Evolutionary conservation across 1,140 invertebrate species (phyloP).

Genomic region (Neoseiulus cucumeris): DNA sequence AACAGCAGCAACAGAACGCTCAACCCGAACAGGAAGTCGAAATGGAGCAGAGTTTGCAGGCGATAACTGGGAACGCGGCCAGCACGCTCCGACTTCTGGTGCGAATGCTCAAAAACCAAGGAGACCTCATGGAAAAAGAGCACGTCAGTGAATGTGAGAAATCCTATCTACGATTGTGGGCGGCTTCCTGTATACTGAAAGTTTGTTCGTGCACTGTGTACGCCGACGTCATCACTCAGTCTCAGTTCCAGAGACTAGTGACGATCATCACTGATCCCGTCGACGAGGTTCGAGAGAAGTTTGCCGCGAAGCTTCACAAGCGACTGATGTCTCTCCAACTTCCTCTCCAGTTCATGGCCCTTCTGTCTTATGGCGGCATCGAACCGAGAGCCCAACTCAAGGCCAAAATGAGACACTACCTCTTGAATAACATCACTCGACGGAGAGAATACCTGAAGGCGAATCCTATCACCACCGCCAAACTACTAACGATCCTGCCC

Average conservation of each 20-base stretch:
- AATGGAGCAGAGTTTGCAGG: constrained; percentile 14
- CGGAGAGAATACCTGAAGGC: constrained; percentile 57
- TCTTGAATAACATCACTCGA: constrained; percentile 64
- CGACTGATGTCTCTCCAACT: constrained; percentile 43
- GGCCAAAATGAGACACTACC: constrained; percentile 45
- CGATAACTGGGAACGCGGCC: constrained; percentile 37
- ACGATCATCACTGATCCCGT: constrained; percentile 46
- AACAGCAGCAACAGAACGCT: not conserved
- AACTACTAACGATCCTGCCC: constrained; percentile 35
- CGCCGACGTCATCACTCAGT: constrained; percentile 73
- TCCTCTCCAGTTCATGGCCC: constrained; percentile 89
- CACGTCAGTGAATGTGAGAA: constrained; percentile 45
- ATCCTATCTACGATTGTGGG: constrained; percentile 69
- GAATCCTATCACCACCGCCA: constrained; percentile 17
- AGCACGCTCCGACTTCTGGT: constrained; percentile 82
- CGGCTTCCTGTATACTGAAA: constrained; percentile 85
- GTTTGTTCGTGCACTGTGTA: constrained; percentile 44
- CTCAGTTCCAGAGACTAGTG: constrained; percentile 83
- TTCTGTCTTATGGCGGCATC: constrained; percentile 57
- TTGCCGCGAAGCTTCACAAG: constrained; percentile 77
- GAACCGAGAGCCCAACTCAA: constrained; percentile 14
- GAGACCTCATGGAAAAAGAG: constrained; percentile 46
- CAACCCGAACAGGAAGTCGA: constrained; percentile 2
- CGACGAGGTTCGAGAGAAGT: constrained; percentile 51
- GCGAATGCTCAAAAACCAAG: constrained; percentile 69